Conservation (phyloP, 53 echinoderm and acorn worm genomes). For the Mesocentrotus franciscanus region DNA sequence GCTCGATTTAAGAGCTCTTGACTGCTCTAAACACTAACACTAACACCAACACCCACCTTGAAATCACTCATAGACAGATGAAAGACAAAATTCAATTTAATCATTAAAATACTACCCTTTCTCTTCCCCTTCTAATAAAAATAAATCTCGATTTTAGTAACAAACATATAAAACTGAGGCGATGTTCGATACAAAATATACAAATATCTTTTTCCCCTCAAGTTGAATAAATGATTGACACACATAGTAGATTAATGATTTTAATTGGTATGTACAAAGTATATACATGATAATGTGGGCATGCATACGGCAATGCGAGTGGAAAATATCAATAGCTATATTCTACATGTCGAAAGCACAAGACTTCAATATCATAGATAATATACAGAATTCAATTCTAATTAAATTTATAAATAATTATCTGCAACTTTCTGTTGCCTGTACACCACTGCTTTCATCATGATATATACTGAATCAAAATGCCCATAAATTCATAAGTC, state of each 20-base stretch:
- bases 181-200: background rate
- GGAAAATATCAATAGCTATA: background rate
- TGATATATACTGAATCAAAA: background rate
- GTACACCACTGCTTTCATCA: background rate
- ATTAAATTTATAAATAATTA: background rate
- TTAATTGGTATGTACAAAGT: background rate
- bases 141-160: no score
- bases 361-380: background rate
- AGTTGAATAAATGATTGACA: background rate
- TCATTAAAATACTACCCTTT: background rate
- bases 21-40: background rate
- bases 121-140: background rate
- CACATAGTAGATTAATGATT: background rate
- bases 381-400: background rate
- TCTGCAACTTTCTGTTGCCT: background rate
- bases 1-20: no score
- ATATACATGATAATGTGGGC: background rate
- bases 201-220: background rate
- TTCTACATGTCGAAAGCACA: background rate
- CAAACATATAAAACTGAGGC: background rate
- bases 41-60: no score
- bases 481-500: background rate
- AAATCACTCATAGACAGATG: background rate
- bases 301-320: background rate
- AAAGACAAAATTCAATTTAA: background rate